Evolutionary conservation across 2,888 invertebrate genomes (phyloP), one percentile per base, ranked within the genome.

Genomic region (Argyresthia goedartella): DNA sequence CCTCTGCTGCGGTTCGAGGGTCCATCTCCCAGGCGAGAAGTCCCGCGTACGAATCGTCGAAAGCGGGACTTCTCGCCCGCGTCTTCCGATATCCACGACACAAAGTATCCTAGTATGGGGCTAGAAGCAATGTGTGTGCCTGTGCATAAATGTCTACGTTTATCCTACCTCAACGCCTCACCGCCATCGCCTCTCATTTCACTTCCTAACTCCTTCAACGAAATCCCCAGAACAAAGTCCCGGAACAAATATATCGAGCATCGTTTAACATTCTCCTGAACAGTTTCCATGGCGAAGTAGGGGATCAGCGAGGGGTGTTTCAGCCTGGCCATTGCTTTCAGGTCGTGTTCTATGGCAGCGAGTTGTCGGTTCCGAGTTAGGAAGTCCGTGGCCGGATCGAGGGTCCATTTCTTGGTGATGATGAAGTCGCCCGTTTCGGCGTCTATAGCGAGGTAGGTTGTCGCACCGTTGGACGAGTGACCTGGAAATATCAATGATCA

Each of bases 361-460:
- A 94, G 71, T 74, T 93, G 90, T 51, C 87, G 88, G 56, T 85
- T 81, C 1, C 88, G 71, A 0, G 81, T 72, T 64, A 76, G 78
- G 57, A 77, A 79, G 67, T 85, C 77, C 0, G 65, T 56, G 0
- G 78, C 65, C 58, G 85, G 57, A 56, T 73, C 73, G 7, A 93
- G 76, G 45, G 76, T 86, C 96, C 96, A 97, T 71, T 95, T 95
- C 33, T 91, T 91, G 11, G 95, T 85, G 35, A 92, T 90, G 0
- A 95, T 78, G 49, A 92, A 69, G 58, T 93, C 91, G 0, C 95
- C 95, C 11, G 90, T 89, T 53, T 89, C 89, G 52, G 89, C 88
- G 67, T 96, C 96, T 15, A 96, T 89, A 7, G 93, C 95, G 15
- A 90, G 88, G 71, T 91, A 95, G 3, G 93, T 91, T 25, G 91